These are phyloP conservation scores for Mythimna pallens DNA, from an alignment of 2,888 invertebrate genomes.

Conservation along the genomic window DNA sequence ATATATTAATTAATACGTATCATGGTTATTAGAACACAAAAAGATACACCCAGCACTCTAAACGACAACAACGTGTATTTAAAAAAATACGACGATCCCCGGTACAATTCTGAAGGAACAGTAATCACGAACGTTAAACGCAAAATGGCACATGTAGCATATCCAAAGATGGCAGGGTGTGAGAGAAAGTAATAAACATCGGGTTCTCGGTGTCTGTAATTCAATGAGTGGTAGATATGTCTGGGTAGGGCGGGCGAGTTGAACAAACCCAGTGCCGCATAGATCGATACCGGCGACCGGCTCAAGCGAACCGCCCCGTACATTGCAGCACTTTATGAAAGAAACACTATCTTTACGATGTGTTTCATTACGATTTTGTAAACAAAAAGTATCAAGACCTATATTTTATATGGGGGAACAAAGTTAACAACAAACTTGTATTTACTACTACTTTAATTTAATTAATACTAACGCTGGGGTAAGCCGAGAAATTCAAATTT, in stretches of 20 bases:
- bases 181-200: conserved; percentile 64
- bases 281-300: conserved; percentile 69
- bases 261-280: conserved; percentile 71
- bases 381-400: neutral
- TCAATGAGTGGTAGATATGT: conserved; percentile 67
- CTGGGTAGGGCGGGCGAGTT: conserved; percentile 65
- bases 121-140: conserved; percentile 34
- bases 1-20: neutral
- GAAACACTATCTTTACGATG: conserved; percentile 57
- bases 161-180: conserved; percentile 51
- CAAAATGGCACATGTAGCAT: conserved; percentile 39
- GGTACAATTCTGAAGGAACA: conserved; percentile 10
- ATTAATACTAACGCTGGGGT: too few species aligned
- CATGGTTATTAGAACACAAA: neutral
- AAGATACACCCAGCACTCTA: neutral
- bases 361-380: neutral
- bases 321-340: conserved; percentile 66
- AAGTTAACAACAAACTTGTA: too few species aligned
- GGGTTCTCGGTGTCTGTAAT: conserved; percentile 67
- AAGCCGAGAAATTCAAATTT: too few species aligned
- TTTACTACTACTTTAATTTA: too few species aligned
- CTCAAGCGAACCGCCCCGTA: conserved; percentile 59
- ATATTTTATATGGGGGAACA: too few species aligned
- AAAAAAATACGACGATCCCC: conserved; percentile 13
- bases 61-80: neutral